Conservation (phyloP, 2,113 vertebrate species). For the Carassius gibelio region DNA sequence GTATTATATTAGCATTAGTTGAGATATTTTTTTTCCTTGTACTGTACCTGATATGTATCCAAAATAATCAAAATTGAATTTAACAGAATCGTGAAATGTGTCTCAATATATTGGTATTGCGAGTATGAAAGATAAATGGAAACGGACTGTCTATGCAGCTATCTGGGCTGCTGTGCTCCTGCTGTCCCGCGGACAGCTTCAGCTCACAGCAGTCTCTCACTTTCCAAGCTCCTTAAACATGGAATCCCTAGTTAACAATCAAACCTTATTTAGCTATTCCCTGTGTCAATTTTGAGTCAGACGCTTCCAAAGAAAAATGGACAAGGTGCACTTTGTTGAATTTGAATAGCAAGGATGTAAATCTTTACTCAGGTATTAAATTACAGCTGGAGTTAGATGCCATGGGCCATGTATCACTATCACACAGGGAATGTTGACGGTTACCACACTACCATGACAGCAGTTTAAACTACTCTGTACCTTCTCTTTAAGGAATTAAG, state of each 20-base stretch:
- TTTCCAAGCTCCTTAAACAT: not conserved
- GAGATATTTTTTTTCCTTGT: no score
- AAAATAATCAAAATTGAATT: no score
- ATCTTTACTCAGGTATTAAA: not conserved
- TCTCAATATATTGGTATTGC: no score
- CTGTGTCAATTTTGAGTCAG: not conserved
- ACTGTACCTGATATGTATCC: no score
- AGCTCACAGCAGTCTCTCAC: not conserved
- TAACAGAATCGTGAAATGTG: no score
- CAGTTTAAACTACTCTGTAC: not conserved
- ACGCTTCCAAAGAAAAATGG: not conserved
- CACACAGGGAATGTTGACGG: not conserved
- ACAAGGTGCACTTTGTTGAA: not conserved
- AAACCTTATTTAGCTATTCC: not conserved
- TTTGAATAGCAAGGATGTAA: not conserved
- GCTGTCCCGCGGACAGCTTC: constrained; percentile 35
- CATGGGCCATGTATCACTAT: not conserved
- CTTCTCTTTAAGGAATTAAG: not conserved
- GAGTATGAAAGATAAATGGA: not conserved
- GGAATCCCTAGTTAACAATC: not conserved
- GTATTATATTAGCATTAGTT: no score
- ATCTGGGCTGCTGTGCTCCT: constrained; percentile 33
- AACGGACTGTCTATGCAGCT: constrained; percentile 13
- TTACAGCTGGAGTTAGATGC: not conserved
- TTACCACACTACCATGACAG: not conserved